Conservation (phyloP, 2,888 invertebrate species). For the Mesoligia furuncula region DNA sequence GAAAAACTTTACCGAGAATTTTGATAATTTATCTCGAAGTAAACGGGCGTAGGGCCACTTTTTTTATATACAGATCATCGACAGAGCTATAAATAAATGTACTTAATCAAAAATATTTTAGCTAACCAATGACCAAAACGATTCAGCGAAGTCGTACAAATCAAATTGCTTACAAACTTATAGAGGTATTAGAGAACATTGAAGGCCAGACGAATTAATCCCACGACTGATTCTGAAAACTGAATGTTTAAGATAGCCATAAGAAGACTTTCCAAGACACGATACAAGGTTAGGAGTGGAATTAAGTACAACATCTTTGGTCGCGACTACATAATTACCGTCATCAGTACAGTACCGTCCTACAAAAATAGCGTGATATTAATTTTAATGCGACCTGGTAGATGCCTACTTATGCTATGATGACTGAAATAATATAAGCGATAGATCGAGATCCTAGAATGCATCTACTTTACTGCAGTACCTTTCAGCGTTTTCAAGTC, state of each 20-base stretch:
- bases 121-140: not conserved
- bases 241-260: not conserved
- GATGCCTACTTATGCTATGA: not conserved
- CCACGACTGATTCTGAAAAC: not conserved
- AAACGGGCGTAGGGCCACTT: not conserved
- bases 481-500: not conserved
- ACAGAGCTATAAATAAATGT: not conserved
- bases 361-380: not conserved
- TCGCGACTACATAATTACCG: not conserved
- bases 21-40: not conserved
- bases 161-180: not conserved
- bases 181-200: conserved; percentile 1
- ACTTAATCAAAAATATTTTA: not conserved
- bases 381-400: not conserved
- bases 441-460: not conserved
- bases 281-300: not conserved
- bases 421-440: not conserved
- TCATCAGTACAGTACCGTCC: not conserved
- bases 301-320: not conserved
- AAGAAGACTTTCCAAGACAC: not conserved
- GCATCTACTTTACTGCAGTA: not conserved
- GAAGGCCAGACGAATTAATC: not conserved
- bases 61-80: not conserved
- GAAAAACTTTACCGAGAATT: not conserved
- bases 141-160: not conserved